phyloP scores from a whole-genome alignment of 2,888 invertebrate species.

The Chelonus formosanus region DNA sequence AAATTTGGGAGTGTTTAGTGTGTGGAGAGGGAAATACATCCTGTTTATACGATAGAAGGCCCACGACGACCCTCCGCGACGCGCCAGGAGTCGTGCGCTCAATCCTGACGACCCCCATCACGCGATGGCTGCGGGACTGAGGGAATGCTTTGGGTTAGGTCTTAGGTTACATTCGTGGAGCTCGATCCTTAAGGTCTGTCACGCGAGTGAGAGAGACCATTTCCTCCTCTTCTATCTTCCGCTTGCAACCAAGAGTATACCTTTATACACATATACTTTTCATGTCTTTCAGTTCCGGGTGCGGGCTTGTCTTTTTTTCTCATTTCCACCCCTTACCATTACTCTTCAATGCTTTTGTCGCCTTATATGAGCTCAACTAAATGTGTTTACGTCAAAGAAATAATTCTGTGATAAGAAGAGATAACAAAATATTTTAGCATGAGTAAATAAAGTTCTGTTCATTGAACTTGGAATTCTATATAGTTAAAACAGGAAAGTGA shows the following conservation, averaged over 20 bases:
- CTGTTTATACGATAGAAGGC: slow-evolving; percentile 10
- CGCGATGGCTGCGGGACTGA: slow-evolving; percentile 35
- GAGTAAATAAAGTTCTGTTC: too few species aligned
- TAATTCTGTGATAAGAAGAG: too few species aligned
- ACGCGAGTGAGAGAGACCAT: slow-evolving; percentile 38
- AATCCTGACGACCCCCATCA: slow-evolving; percentile 42
- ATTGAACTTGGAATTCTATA: neutral
- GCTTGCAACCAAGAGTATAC: slow-evolving; percentile 8
- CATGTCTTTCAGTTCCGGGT: slow-evolving; percentile 28
- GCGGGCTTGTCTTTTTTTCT: slow-evolving; percentile 21
- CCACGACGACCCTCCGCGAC: slow-evolving; percentile 34
- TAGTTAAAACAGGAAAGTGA: neutral
- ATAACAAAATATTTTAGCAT: too few species aligned
- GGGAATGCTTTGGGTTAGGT: slow-evolving; percentile 34
- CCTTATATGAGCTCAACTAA: slow-evolving; percentile 4
- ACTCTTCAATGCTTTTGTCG: slow-evolving; percentile 32
- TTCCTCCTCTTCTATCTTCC: slow-evolving; percentile 26
- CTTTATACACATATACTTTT: slow-evolving; percentile 16
- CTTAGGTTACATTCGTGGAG: slow-evolving; percentile 44
- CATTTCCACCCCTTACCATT: slow-evolving; percentile 22
- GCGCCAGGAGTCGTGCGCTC: slow-evolving; percentile 40
- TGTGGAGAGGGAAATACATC: slow-evolving; percentile 9
- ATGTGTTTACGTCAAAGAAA: slow-evolving; percentile 24
- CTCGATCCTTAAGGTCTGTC: slow-evolving; percentile 47
- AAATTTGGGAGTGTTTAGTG: slow-evolving; percentile 19